phyloP scores from a whole-genome alignment of 2,888 invertebrate species.

The Argyra leucocephala region DNA sequence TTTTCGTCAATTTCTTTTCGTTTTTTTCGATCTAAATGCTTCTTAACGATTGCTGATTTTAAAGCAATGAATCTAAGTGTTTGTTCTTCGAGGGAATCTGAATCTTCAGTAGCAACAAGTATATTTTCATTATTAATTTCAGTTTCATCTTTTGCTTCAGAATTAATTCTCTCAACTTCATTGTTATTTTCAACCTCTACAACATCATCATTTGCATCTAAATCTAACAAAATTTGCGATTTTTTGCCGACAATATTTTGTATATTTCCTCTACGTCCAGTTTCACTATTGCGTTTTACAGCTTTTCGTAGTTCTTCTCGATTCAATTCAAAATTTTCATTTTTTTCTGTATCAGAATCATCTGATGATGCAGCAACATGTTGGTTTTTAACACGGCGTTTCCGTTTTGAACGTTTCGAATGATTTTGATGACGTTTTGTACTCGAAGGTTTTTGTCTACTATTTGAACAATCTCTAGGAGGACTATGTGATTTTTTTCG shows the following conservation, averaged over 20 bases:
- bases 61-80: slow-evolving; percentile 40
- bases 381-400: neutral
- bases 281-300: neutral
- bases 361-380: neutral
- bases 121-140: neutral
- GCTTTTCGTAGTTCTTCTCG: neutral
- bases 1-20: slow-evolving; percentile 32
- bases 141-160: neutral
- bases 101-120: slow-evolving; percentile 18
- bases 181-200: neutral
- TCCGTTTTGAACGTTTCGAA: neutral
- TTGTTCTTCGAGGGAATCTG: slow-evolving; percentile 29
- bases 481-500: neutral
- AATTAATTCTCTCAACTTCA: neutral
- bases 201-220: neutral
- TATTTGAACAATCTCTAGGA: neutral
- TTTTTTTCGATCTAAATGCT: slow-evolving; percentile 37
- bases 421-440: neutral
- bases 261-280: neutral
- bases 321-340: neutral
- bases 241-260: neutral
- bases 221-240: neutral
- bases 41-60: slow-evolving; percentile 40
- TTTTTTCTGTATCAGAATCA: neutral
- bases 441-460: neutral